Base-by-base conservation (phyloP, 1,140 invertebrate species). In the Portunus trituberculatus region DNA sequence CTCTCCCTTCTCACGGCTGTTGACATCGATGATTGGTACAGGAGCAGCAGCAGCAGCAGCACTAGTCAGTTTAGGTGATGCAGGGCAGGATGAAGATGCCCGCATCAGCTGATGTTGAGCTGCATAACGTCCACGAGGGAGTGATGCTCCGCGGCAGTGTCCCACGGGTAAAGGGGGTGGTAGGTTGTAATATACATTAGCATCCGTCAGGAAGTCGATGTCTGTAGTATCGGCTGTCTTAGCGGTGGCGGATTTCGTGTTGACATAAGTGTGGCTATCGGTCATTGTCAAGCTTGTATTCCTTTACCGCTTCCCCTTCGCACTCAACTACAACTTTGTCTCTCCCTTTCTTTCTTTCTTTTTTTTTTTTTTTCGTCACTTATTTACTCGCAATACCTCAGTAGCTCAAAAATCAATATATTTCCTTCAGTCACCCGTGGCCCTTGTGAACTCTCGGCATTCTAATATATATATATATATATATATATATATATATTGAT, bases 121-220 rank as follows among this genome's bases (percentile, higher is more conserved):
- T 20, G 84, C 28, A 0, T 59, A 87, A 76, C 83, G 94, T 4
- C 91, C 83, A 14, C 94, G 91, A 29, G 91, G 94, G 25, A 92
- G 91, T 25, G 91, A 92, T 29, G 94, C 86, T n/a, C 94, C 84
- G 10, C 94, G 91, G 59, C 83, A 67, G 29, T 89, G 59, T 2
- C 12, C 91, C 6, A 76, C 46, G 16, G 94, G 94, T 25, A 92
- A 32, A 0, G 91, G 94, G 4, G 94, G 94, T 3, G 94, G 94
- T 16, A 95, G 84, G 31, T 95, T 95, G 52, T 95, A 95, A 59
- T 95, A 95, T 32, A 95, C 91, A 28, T 95, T 95, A 28, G 91
- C 91, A 83, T 95, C 94, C 0, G 94, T 95, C 86, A 95, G 48
- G 28, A 95, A 95, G 59, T 93, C 91, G 31, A 92, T 82, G n/a